Percentiles rank a stretch among this genome's conserved stretches.
These are phyloP conservation scores for Sweltsa coloradensis DNA, from an alignment of 1,140 invertebrate species.

Conservation along the genomic window DNA sequence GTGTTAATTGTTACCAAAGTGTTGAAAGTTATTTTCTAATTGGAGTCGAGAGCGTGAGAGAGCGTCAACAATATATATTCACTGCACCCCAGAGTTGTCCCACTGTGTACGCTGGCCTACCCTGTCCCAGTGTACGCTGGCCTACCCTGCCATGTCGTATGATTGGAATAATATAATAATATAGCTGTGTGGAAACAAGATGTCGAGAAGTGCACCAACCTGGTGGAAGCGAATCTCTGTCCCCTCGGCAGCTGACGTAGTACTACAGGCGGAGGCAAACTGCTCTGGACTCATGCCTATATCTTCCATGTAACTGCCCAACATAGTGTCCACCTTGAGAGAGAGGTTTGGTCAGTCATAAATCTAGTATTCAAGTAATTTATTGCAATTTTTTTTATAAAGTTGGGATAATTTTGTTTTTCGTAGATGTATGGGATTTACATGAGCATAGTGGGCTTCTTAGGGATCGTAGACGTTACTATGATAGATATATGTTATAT, in stretches of 20 bases:
- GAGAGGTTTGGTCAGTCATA: too few species aligned
- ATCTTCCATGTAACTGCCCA: constrained; percentile 83
- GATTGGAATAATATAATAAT: too few species aligned
- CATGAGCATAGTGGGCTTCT: background rate
- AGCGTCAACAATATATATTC: too few species aligned
- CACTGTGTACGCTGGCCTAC: too few species aligned
- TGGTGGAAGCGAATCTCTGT: constrained; percentile 49
- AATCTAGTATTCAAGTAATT: constrained; percentile 7
- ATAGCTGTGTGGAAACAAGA: too few species aligned
- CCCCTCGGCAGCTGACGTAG: constrained; percentile 32
- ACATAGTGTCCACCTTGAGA: constrained; percentile 61
- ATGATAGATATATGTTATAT: too few species aligned
- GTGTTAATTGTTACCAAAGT: too few species aligned
- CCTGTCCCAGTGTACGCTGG: too few species aligned
- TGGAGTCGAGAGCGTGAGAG: too few species aligned
- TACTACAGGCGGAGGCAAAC: constrained; percentile 67
- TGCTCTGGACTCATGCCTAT: constrained; percentile 74
- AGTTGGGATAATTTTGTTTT: background rate
- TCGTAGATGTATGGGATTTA: background rate
- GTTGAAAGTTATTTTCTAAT: too few species aligned
- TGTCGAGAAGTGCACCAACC: constrained; percentile 21
- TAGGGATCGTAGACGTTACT: background rate
- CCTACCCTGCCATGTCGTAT: too few species aligned
- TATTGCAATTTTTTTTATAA: background rate
- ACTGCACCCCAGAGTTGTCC: too few species aligned